These are phyloP conservation scores for Drosophila guanche DNA, from an alignment of 1,140 invertebrate species.

Conservation along the genomic window DNA sequence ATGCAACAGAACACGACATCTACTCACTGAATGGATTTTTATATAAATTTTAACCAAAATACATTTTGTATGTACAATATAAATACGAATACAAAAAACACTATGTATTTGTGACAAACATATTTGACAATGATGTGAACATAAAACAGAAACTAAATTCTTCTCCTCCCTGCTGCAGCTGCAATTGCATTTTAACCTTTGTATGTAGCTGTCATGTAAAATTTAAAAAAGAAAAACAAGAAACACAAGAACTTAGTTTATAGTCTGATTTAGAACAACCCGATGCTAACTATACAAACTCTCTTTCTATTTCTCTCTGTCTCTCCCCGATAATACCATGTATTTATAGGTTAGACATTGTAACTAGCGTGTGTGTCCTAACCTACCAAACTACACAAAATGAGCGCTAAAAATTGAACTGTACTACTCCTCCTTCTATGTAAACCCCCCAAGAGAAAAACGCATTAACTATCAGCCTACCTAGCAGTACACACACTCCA, in stretches of 20 bases:
- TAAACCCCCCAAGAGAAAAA: slow-evolving; percentile 14
- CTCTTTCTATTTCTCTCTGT: slow-evolving; percentile 78
- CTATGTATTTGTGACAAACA: too few relatives aligned
- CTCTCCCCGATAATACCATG: slow-evolving; percentile 67
- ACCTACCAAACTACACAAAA: slow-evolving; percentile 23
- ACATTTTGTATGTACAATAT: slow-evolving; percentile 22
- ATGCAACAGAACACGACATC: slow-evolving; percentile 38
- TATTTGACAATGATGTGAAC: not conserved
- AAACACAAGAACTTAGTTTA: slow-evolving; percentile 33
- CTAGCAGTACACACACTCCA: slow-evolving; percentile 43
- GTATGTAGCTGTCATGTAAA: slow-evolving; percentile 60
- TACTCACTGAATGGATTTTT: slow-evolving; percentile 57
- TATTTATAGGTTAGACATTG: slow-evolving; percentile 80
- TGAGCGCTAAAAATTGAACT: slow-evolving; percentile 37
- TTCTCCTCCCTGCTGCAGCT: slow-evolving; percentile 6
- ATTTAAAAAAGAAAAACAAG: slow-evolving; percentile 20
- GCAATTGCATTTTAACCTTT: slow-evolving; percentile 67
- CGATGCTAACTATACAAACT: slow-evolving; percentile 74
- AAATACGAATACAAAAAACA: slow-evolving; percentile 12
- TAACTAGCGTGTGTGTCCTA: slow-evolving; percentile 57
- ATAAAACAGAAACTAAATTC: slow-evolving; percentile 30
- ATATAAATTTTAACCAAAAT: slow-evolving; percentile 63
- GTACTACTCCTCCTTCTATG: slow-evolving; percentile 22
- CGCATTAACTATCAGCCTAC: slow-evolving; percentile 48
- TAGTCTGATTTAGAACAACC: slow-evolving; percentile 63